Evolutionary conservation across 2,888 invertebrate genomes (phyloP), one percentile per base, ranked within the genome.

Genomic region (Mythimna lalbum): DNA sequence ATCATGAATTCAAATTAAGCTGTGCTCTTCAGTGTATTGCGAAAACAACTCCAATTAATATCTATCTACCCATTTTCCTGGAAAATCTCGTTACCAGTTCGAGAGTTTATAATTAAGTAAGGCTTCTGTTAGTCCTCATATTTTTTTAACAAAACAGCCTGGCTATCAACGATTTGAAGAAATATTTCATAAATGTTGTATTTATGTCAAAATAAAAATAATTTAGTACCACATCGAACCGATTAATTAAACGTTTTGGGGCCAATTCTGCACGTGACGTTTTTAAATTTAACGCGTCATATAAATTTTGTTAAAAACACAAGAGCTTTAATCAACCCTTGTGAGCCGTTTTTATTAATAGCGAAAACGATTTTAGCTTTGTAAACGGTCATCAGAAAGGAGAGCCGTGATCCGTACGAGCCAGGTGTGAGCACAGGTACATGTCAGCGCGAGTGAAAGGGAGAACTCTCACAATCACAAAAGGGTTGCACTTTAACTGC

Each of bases 401-500:
- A 66, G 65, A 53, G 36, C 47, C 31, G 36, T 21, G 21, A 50
- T 75, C 19, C 33, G 27, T 49, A 65, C 64, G 55, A 68, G 69
- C 80, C 77, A 76, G 82, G 70, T 84, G 84, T 68, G 67, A 52
- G 62, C 57, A 70, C 68, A 78, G 73, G 82, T 76, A 84, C 68
- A 62, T 64, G 61, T 66, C 60, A 67, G 63, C 47, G 56, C 71
- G 60, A 82, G 56, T 73, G 62, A 82, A 85, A 84, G 82, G 78
- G 76, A 81, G 83, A 83, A 75, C 83, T 83, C 81, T 87, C 70
- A 76, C 83, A 77, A 82, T 77, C 72, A 82, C 84, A 81, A 87
- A 87, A 87, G 87, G 84, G 87, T 86, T 91, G 90, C 85, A 90
- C 85, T 89, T 88, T 90, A 87, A 87, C 86, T 87, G 87, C 84